Percentiles rank a stretch among this genome's conserved stretches.
Conservation (phyloP, 2,113 vertebrate genomes). For the Tupaia tana region DNA sequence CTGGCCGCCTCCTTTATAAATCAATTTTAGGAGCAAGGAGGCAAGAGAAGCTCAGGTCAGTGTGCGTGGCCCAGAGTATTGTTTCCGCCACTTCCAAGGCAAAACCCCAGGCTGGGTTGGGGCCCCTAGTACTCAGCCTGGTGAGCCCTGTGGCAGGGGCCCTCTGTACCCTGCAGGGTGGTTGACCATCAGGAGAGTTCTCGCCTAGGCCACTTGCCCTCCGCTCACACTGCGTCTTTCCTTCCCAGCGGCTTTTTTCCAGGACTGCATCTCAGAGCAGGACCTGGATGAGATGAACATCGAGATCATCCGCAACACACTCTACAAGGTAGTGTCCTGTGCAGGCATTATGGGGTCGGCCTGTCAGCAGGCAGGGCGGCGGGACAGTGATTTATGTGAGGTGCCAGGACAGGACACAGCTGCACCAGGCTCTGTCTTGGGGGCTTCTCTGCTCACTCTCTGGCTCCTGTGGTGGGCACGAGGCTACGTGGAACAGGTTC, state of each 20-base stretch:
- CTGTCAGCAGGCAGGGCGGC: not conserved
- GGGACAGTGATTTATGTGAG: constrained; percentile 33
- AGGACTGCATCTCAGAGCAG: constrained; percentile 99
- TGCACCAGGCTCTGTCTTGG: not conserved
- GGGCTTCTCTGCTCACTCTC: constrained; percentile 20
- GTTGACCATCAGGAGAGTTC: not conserved
- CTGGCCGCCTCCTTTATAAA: constrained; percentile 80
- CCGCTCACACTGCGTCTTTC: constrained; percentile 37
- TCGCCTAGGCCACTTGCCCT: not conserved
- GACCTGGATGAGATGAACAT: constrained; percentile 99
- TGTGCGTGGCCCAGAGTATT: constrained; percentile 36
- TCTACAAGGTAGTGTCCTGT: constrained; percentile 93
- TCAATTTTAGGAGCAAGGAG: constrained; percentile 78
- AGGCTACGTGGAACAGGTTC: constrained; percentile 62
- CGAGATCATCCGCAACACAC: constrained; percentile 98
- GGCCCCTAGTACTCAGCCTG: not conserved
- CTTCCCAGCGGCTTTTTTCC: constrained; percentile 96
- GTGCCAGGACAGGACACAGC: not conserved
- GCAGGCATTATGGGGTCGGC: not conserved
- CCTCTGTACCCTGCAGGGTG: not conserved
- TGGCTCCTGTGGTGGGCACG: not conserved
- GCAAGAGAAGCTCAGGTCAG: constrained; percentile 73
- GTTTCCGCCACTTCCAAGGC: constrained; percentile 58
- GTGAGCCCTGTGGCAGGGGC: not conserved
- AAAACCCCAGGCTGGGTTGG: not conserved